phyloP scores from a whole-genome alignment of 2,113 vertebrate species.

The Tragelaphus imberbis region DNA sequence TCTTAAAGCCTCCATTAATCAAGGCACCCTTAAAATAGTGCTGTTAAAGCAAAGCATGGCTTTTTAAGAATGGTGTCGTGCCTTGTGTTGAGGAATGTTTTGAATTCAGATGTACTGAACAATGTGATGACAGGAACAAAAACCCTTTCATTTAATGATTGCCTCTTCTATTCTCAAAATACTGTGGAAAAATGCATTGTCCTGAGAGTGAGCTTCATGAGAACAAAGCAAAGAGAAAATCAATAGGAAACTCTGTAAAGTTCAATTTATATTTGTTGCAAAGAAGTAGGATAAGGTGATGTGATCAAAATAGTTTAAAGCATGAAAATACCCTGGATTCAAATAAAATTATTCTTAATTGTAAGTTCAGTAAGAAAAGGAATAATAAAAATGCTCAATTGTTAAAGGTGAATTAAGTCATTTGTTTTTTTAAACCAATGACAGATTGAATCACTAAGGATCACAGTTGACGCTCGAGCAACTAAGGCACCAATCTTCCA shows the following conservation, averaged over 20 bases:
- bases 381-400: not conserved
- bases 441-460: not conserved
- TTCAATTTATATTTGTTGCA: not conserved
- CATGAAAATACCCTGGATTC: not conserved
- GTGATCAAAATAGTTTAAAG: not conserved
- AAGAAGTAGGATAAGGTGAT: not conserved
- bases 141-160: not conserved
- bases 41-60: not conserved
- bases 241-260: not conserved
- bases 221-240: slow-evolving; percentile 1
- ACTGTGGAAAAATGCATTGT: not conserved
- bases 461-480: not conserved
- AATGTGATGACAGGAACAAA: not conserved
- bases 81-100: slow-evolving; percentile 1
- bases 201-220: not conserved
- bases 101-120: not conserved
- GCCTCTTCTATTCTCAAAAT: not conserved
- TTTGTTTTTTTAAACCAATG: slow-evolving; percentile 5
- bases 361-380: not conserved
- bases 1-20: not conserved
- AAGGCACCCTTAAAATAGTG: not conserved
- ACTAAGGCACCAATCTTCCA: not conserved
- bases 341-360: slow-evolving; percentile 29
- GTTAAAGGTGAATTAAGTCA: not conserved
- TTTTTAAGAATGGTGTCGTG: not conserved